Conservation (phyloP, 2,888 invertebrate species). For the Cephus rjabovi region DNA sequence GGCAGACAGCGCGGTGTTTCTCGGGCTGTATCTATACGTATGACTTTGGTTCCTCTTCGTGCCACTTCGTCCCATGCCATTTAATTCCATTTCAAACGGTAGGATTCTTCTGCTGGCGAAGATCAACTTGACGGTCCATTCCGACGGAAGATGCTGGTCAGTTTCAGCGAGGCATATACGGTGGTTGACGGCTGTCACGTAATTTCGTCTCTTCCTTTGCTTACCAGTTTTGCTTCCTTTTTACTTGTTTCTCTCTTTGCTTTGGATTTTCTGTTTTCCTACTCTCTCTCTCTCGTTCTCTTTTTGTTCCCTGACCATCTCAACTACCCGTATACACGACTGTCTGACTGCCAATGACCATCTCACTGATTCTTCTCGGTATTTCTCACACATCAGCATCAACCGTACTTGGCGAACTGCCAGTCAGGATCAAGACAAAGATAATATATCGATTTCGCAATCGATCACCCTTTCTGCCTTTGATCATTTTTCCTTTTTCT, state of each 20-base stretch:
- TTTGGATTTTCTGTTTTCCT: constrained; percentile 11
- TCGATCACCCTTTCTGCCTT: too few species aligned
- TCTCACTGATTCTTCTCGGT: neutral
- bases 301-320: neutral
- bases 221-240: constrained; percentile 5
- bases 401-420: too few species aligned
- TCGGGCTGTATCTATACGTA: neutral
- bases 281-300: constrained; percentile 1
- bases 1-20: constrained; percentile 50
- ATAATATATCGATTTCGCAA: too few species aligned
- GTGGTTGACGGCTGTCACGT: neutral
- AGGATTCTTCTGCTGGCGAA: neutral
- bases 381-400: too few species aligned
- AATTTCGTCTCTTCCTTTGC: constrained; percentile 10
- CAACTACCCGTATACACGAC: neutral
- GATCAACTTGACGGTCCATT: neutral
- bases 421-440: too few species aligned
- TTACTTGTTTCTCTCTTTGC: constrained; percentile 6
- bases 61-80: neutral
- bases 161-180: neutral
- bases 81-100: constrained; percentile 2
- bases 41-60: constrained; percentile 8
- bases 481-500: too few species aligned
- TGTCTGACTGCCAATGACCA: neutral
- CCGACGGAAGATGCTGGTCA: neutral